Evolutionary conservation across 2,113 vertebrate species (phyloP), one percentile per base, ranked within the genome.

Genomic region (Hippolais icterina): DNA sequence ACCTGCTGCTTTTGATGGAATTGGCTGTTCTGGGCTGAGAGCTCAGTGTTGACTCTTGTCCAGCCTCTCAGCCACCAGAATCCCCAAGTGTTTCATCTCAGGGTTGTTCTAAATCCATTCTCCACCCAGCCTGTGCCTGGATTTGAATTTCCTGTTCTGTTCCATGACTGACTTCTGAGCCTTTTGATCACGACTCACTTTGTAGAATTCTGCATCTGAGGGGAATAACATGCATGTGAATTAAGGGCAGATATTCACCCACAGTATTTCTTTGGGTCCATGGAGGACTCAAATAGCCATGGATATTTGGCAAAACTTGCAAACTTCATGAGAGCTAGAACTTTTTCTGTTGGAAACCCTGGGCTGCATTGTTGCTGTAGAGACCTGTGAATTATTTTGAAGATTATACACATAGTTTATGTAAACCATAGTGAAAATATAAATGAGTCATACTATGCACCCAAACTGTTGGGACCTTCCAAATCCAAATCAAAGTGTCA

Each of bases 401-500:
- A 64, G 33, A 33, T 15, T 28, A 35, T 50, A 29, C 7, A 6
- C 9, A 6, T 1, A 46, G 14, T 54, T 76, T 16, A 31, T 60
- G 4, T 39, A 72, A 87, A 76, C 20, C 7, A 33, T 9, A 20
- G 7, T 19, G 11, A 50, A 70, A 86, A 66, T 56, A n/a, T 6
- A 16, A 78, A 61, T 15, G 3, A 54, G 18, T 33, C 2, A 1
- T 5, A 5, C 2, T 5, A 11, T n/a, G 15, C 31, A 46, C 19
- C 23, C 23, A 69, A 24, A 65, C 12, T n/a, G 9, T 25, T 54
- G 46, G 54, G 44, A 39, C 20, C 17, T 60, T 21, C 8, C n/a
- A 77, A 81, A 52, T 52, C 56, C 11, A 46, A 60, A 65, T 25
- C 15, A 4, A 35, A 53, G 18, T 33, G 17, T 50, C 59, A 52